Base-by-base conservation (phyloP, 1,140 invertebrate genomes). In the Harlomillsia oculata region DNA sequence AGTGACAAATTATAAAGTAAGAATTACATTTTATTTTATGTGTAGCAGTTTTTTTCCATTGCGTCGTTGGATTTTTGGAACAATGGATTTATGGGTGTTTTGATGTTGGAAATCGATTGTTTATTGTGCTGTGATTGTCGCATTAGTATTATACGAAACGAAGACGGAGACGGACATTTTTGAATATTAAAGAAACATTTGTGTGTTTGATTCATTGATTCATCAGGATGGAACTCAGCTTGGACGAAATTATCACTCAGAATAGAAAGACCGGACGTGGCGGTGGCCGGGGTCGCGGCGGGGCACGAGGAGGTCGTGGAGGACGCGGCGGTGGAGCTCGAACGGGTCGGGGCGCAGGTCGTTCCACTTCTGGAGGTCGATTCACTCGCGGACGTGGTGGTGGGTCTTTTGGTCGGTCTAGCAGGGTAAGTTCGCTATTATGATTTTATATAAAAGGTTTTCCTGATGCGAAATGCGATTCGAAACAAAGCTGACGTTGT, bases 241-340 rank as follows among this genome's bases (percentile, higher is more conserved):
- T 65, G 37, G 64, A 65, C 6, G 64, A 65, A 4, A 57, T 65
- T 29, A 65, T 65, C n/a, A 55, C 57, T n/a, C 40, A 53, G 14
- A 60, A 48, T 1, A 62, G 59, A 21, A 16, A 21, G 16, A 29
- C 29, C n/a, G 18, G 63, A 23, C 21, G 59, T 21, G 59, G 63
- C 16, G 46, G 53, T 40, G 21, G 59, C 20, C 48, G 54, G 13
- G 16, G 55, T 30, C 46, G 61, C 16, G 56, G 52, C 18, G 53
- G 11, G 57, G 54, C 5, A 48, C 18, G 60, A 9, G 50, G 60
- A 25, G 53, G 63, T 36, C 37, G 56, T 52, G 37, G 59, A 44
- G 41, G 41, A 3, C 34, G 59, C n/a, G 25, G 51, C 20, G 56
- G 37, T 9, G 41, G 41, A 18, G 29, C 45, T 14, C 29, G 54